Evolutionary conservation across 2,113 vertebrate species (phyloP), one percentile per base, ranked within the genome.

Genomic region (Eonycteris spelaea): DNA sequence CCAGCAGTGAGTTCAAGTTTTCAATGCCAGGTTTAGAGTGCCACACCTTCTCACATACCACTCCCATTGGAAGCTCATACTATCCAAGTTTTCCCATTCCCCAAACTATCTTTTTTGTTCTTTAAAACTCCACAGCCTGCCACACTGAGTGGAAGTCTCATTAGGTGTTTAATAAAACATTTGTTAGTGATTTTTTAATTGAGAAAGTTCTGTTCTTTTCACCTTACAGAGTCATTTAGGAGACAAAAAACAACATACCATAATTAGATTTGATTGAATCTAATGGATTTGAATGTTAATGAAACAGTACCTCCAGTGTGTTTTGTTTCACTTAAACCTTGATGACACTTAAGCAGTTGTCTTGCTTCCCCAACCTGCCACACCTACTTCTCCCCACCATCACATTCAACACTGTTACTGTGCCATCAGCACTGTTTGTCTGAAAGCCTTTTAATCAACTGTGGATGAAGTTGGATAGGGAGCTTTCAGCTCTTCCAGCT

Each of bases 401-500:
- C 11, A 2, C 18, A 33, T 45, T 40, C 2, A 9, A 33, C 38
- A 11, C 43, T 21, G 14, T 45, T 28, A 38, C 77, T 90, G 38
- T 48, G 33, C 68, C 59, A n/a, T 74, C 30, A 21, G 1, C n/a
- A 53, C n/a, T 53, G 59, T 61, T 94, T 70, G 77, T 67, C 78
- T 91, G 53, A 96, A 90, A 79, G 70, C 90, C 22, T 16, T n/a
- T 88, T 94, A 96, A 93, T 91, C 48, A 51, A 21, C 28, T 71
- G 45, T 91, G 84, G 84, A 80, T 78, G 75, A 95, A 85, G 68
- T 90, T 91, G 70, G 0, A 40, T 85, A 77, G 79, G 79, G 57
- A 91, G 65, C 90, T 94, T 74, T 91, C 79, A 86, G 91, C 75
- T 96, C 90, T 91, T 95, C 91, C 80, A 96, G 70, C 59, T 79